Percentiles rank a stretch among this genome's conserved stretches.
These are phyloP conservation scores for Alouatta palliata DNA, from an alignment of 2,113 vertebrate genomes.

Conservation along the genomic window DNA sequence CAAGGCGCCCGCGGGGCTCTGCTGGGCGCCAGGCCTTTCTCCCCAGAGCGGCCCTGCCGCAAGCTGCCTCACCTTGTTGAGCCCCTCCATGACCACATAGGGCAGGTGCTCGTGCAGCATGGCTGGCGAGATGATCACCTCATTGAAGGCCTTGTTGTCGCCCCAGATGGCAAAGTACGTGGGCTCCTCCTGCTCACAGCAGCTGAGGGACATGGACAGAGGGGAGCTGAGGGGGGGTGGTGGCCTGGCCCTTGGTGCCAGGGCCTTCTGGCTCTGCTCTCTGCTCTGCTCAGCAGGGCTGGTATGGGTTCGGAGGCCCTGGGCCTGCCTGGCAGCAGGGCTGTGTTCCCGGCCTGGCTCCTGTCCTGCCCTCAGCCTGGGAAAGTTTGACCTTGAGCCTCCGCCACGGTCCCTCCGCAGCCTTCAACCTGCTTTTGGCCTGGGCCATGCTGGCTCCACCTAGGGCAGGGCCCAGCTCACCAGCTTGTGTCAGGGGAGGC, in stretches of 20 bases:
- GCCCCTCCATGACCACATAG: conserved; percentile 98
- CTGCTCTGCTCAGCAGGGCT: neutral
- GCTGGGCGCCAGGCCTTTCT: rapidly evolving
- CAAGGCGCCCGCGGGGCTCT: rapidly evolving
- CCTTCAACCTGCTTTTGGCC: neutral
- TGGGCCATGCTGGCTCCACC: neutral
- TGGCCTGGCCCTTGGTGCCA: neutral
- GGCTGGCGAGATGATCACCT: conserved; percentile 98
- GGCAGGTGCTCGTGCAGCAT: conserved; percentile 99
- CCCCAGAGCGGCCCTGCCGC: neutral
- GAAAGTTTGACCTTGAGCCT: neutral
- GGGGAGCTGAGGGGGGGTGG: neutral
- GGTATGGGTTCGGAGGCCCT: neutral
- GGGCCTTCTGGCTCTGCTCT: neutral
- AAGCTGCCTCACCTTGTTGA: conserved; percentile 92
- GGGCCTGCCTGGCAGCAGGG: neutral
- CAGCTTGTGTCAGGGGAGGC: neutral
- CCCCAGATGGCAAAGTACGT: conserved; percentile 99
- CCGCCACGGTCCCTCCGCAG: too few relatives aligned
- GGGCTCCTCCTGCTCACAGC: conserved; percentile 97
- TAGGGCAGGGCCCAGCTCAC: neutral
- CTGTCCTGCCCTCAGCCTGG: neutral
- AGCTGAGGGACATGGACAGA: conserved; percentile 80
- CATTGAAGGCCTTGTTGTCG: conserved; percentile 97
- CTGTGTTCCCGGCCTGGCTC: neutral